These are phyloP conservation scores for Rhizomys pruinosus DNA, from an alignment of 2,113 vertebrate genomes.

Conservation along the genomic window DNA sequence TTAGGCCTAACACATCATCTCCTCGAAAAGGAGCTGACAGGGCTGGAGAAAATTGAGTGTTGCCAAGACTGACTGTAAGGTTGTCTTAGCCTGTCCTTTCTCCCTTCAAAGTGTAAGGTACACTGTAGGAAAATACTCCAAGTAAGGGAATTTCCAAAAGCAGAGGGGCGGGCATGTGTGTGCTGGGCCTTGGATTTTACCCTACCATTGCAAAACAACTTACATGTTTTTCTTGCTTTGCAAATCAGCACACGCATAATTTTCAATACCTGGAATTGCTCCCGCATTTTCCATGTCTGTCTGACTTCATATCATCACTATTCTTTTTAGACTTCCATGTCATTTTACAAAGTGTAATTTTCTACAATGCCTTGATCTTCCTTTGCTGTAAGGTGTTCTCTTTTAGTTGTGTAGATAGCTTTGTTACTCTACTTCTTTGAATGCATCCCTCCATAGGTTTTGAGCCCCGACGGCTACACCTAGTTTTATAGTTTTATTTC, in stretches of 20 bases:
- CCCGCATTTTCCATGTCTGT: neutral
- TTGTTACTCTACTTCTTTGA: neutral
- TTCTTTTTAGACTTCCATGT: neutral
- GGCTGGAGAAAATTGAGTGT: constrained; percentile 70
- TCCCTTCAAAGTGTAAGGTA: constrained; percentile 78
- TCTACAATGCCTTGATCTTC: neutral
- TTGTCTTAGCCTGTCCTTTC: neutral
- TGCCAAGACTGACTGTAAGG: constrained; percentile 44
- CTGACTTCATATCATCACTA: neutral
- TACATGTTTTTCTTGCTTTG: neutral
- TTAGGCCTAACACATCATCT: constrained; percentile 70
- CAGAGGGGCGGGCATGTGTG: neutral
- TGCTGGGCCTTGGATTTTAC: neutral
- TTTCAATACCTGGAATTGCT: neutral
- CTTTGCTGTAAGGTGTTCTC: neutral
- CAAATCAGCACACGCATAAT: neutral
- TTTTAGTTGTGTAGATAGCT: neutral
- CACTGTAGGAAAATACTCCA: neutral
- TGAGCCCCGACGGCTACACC: neutral
- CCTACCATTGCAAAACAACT: neutral
- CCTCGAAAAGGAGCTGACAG: constrained; percentile 62
- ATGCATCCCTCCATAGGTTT: neutral
- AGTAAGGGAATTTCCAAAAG: neutral
- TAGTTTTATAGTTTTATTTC: neutral
- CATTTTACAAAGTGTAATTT: neutral